A percentile compares a stretch with the other conserved stretches of the same genome.
Evolutionary conservation across 2,888 invertebrate species (phyloP).

Genomic region (Cataglyphis albicans): DNA sequence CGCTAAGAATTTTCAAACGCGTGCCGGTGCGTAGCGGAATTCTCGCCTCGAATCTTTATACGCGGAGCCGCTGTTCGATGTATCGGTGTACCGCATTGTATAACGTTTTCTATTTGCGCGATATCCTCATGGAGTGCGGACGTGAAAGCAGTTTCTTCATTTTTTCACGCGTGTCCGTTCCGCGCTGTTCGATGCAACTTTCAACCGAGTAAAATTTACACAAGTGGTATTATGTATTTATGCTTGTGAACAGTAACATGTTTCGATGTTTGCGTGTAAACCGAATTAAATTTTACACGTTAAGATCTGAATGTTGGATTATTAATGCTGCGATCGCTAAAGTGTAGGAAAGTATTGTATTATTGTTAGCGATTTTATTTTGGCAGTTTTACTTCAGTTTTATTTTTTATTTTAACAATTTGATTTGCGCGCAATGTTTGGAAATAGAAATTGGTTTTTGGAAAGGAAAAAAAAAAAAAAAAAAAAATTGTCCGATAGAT

Average conservation of each 20-base stretch:
- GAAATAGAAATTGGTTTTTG: background rate
- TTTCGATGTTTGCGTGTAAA: background rate
- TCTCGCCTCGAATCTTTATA: slow-evolving; percentile 23
- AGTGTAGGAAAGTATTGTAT: background rate
- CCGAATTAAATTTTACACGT: background rate
- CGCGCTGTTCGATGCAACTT: slow-evolving; percentile 9
- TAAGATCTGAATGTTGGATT: background rate
- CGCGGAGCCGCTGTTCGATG: background rate
- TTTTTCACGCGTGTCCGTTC: slow-evolving; percentile 18
- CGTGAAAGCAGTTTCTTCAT: slow-evolving; percentile 44
- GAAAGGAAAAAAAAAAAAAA: background rate
- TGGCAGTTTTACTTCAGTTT: background rate
- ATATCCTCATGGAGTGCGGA: slow-evolving; percentile 20
- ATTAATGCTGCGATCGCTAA: background rate
- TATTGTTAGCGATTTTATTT: background rate
- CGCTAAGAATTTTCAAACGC: slow-evolving; percentile 37
- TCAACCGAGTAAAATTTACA: slow-evolving; percentile 19
- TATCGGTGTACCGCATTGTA: slow-evolving; percentile 20
- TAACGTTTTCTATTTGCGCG: slow-evolving; percentile 38
- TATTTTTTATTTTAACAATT: background rate
- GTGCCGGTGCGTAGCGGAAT: slow-evolving; percentile 29
- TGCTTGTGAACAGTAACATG: background rate
- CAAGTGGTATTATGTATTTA: background rate
- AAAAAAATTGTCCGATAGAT: background rate
- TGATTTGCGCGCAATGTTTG: background rate